Conservation (phyloP, 2,797 vertebrate species). For the Enteromius thamalakanensis region DNA sequence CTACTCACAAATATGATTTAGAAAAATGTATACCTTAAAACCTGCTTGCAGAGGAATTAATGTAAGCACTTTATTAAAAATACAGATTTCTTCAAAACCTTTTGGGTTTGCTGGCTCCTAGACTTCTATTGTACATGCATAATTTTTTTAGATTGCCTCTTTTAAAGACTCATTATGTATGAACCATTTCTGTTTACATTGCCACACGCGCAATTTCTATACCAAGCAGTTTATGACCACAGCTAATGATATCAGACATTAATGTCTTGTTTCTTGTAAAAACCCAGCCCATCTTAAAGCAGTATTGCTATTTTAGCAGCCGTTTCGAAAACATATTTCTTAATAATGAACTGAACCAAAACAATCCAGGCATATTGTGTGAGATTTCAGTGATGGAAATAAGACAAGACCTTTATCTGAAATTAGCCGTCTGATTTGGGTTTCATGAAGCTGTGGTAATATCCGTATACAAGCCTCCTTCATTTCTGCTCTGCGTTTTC, state of each 20-base stretch:
- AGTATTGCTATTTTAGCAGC: neutral
- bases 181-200: neutral
- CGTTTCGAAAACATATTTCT: slow-evolving; percentile 37
- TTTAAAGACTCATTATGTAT: neutral
- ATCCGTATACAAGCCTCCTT: slow-evolving; percentile 35
- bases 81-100: neutral
- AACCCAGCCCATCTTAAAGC: neutral
- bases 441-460: slow-evolving; percentile 47
- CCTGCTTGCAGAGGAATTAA: too few relatives aligned
- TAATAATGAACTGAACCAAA: slow-evolving; percentile 31
- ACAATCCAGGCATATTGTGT: slow-evolving; percentile 39
- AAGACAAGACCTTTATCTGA: slow-evolving; percentile 51
- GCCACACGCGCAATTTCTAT: neutral
- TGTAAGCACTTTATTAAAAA: neutral
- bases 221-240: neutral
- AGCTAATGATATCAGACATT: neutral
- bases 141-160: neutral
- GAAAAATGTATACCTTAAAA: neutral
- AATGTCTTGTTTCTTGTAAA: slow-evolving; percentile 11
- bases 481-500: slow-evolving; percentile 36
- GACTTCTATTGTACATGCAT: neutral
- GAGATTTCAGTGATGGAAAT: slow-evolving; percentile 40
- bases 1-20: neutral
- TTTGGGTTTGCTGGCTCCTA: neutral
- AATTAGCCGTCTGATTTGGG: slow-evolving; percentile 53